Percentiles rank a stretch among this genome's conserved stretches.
phyloP scores from a whole-genome alignment of 2,113 vertebrate genomes.

The Pongo abelii region DNA sequence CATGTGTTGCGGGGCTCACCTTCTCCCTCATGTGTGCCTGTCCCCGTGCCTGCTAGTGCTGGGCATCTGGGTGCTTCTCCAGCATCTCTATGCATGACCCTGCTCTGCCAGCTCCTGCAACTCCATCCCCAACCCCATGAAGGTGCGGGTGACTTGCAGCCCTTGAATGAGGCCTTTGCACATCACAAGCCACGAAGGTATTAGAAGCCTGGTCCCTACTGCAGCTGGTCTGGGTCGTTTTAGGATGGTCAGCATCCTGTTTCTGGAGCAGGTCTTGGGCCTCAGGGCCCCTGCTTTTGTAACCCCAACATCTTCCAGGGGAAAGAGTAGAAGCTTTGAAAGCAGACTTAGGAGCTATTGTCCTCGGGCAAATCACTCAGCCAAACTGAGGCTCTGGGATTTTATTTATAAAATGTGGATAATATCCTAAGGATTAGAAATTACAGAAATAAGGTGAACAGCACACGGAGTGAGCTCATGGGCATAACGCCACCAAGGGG shows the following conservation, averaged over 20 bases:
- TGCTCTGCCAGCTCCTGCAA: not conserved
- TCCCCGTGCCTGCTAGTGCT: not conserved
- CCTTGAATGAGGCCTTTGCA: not conserved
- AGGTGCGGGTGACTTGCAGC: not conserved
- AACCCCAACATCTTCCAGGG: too few species aligned
- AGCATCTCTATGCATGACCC: not conserved
- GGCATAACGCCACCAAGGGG: not conserved
- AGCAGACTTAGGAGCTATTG: not conserved
- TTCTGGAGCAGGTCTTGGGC: not conserved
- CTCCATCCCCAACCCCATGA: accelerated
- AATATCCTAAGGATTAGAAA: accelerated
- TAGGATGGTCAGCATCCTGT: accelerated
- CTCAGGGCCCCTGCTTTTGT: too few species aligned
- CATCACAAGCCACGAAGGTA: too few species aligned
- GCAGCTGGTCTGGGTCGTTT: accelerated
- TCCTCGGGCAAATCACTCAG: not conserved
- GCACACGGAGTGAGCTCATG: accelerated
- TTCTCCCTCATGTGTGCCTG: too few species aligned
- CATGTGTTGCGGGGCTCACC: too few species aligned
- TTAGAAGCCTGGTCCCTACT: accelerated
- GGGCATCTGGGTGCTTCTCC: not conserved
- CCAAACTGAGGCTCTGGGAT: not conserved
- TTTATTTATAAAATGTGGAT: not conserved
- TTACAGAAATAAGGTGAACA: accelerated
- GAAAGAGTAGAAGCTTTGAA: not conserved